A percentile compares a stretch with the other conserved stretches of the same genome.
phyloP scores from a whole-genome alignment of 1,140 invertebrate genomes.

The Bombus picipes region DNA sequence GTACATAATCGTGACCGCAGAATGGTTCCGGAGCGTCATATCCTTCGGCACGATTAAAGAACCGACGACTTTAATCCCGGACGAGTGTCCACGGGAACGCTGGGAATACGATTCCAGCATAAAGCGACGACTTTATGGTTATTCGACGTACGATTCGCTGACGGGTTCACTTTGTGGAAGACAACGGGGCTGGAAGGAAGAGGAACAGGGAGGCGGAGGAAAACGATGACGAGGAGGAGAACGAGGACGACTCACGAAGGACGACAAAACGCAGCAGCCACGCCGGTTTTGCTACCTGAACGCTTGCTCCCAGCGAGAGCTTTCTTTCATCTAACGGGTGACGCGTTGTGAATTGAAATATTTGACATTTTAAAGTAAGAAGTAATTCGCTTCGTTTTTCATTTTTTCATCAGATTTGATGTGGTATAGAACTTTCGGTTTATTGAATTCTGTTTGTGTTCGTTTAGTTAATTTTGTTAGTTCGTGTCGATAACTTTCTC shows the following conservation, averaged over 20 bases:
- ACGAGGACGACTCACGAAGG: conserved; percentile 48
- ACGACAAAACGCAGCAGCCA: conserved; percentile 63
- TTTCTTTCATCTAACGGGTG: conserved; percentile 47
- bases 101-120: conserved; percentile 71
- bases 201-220: conserved; percentile 4
- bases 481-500: too few relatives aligned
- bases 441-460: not conserved
- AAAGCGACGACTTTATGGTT: conserved; percentile 73
- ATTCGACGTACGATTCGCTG: conserved; percentile 70
- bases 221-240: conserved; percentile 33
- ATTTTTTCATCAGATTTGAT: not conserved
- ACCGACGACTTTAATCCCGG: conserved; percentile 65
- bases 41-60: conserved; percentile 68
- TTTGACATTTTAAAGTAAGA: not conserved
- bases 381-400: not conserved
- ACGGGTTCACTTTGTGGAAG: conserved; percentile 68
- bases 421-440: not conserved
- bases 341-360: not conserved
- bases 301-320: conserved; percentile 40
- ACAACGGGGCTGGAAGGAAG: conserved; percentile 51
- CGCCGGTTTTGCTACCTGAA: conserved; percentile 69
- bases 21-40: conserved; percentile 61
- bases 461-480: too few relatives aligned
- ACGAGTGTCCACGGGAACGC: conserved; percentile 46
- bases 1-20: conserved; percentile 41